These are phyloP conservation scores for Lamprotornis superbus DNA, from an alignment of 2,113 vertebrate genomes.

Conservation along the genomic window DNA sequence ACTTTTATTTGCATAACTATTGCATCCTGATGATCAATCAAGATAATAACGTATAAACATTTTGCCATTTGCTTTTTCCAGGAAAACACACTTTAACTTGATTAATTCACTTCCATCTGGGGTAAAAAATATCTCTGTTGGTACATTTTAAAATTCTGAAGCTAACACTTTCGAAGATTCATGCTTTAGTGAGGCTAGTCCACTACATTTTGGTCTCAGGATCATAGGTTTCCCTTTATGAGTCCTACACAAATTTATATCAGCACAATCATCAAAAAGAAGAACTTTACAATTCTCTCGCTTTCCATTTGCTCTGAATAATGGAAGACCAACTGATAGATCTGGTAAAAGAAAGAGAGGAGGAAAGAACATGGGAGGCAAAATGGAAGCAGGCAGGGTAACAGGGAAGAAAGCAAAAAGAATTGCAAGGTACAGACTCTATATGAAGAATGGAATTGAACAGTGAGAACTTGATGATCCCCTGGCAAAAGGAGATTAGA, in stretches of 20 bases:
- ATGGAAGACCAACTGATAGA: not conserved
- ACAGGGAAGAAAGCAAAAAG: not conserved
- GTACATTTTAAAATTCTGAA: not conserved
- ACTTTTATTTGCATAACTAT: not conserved
- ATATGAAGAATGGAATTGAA: not conserved
- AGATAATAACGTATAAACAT: not conserved
- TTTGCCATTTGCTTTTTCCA: not conserved
- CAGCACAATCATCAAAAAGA: accelerated
- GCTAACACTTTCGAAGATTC: not conserved
- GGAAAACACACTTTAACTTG: not conserved
- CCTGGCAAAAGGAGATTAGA: not conserved
- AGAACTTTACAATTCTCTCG: not conserved
- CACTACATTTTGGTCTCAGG: not conserved
- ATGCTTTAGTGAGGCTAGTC: not conserved
- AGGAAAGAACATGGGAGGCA: not conserved
- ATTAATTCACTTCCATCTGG: not conserved
- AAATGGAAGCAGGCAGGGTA: not conserved
- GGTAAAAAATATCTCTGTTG: not conserved
- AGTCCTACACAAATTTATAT: not conserved
- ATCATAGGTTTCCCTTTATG: not conserved
- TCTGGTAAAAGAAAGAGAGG: not conserved
- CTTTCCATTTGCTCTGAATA: not conserved
- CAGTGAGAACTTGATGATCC: not conserved
- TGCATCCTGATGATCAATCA: not conserved
- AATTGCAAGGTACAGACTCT: not conserved